Base-by-base conservation (phyloP, 2,888 invertebrate species). In the Thymelicus acteon region DNA sequence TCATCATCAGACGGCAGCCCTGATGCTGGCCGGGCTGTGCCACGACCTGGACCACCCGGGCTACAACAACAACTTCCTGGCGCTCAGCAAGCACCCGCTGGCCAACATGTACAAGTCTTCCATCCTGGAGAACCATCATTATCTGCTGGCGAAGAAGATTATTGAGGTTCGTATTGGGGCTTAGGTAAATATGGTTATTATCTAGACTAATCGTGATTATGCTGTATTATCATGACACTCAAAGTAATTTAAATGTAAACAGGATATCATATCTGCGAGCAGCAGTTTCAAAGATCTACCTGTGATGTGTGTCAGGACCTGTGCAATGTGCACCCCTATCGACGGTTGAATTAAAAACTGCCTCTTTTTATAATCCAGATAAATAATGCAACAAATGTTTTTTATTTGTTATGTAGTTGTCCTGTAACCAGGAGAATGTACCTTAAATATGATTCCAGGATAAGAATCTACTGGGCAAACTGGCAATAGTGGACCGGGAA, bases 41-140 rank as follows among this genome's bases (percentile, higher is more conserved):
- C 96, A 96, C 79, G 96, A 96, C 82, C 76, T 95, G 61, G 95
- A 96, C 84, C 96, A 96, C 79, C 94, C 94, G 0, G 96, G 95
- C 0, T 92, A 86, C 79, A 95, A 95, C 74, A 95, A 95, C 81
- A 95, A 95, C 81, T 96, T 94, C 84, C 85, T 95, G 6, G 82
- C 92, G 70, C 84, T 95, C 10, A 89, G 91, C 73, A 93, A 94
- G 73, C 94, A 95, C 71, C 92, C 94, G 0, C 85, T 95, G 12
- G 84, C 94, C 0, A 82, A 85, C 67, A 92, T 96, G 83, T 96
- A 96, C 85, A 89, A 88, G 64, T 89, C 91, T 12, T 95, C 95
- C 0, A 90, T 93, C 74, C 85, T 95, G 66, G 95, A 96, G 81
- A 91, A 95, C 79, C 95, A 96, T 76, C 96, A 96, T 76, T 95